Conservation (phyloP, 2,888 invertebrate species). For the Parochlus steinenii region DNA sequence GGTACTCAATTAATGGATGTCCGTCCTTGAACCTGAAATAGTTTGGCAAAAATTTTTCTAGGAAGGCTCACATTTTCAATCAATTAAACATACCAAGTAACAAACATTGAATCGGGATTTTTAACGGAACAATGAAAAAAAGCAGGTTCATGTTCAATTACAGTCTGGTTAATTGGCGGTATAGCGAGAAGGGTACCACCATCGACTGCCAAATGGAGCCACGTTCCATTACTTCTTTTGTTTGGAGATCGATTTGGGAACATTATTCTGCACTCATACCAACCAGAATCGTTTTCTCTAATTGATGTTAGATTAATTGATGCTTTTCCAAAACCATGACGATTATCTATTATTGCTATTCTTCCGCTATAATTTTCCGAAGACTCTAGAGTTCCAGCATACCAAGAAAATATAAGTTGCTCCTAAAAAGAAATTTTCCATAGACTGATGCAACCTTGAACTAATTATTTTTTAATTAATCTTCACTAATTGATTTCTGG, state of each 20-base stretch:
- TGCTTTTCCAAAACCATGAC: slow-evolving; percentile 36
- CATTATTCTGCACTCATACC: slow-evolving; percentile 78
- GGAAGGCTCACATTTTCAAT: slow-evolving; percentile 23
- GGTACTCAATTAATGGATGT: slow-evolving; percentile 37
- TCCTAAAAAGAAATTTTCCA: slow-evolving; percentile 35
- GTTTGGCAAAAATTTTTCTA: too few relatives aligned
- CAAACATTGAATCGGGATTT: slow-evolving; percentile 42
- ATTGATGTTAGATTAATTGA: slow-evolving; percentile 72
- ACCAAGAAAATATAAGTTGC: slow-evolving; percentile 66
- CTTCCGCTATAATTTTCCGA: slow-evolving; percentile 56
- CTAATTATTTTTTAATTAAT: not conserved
- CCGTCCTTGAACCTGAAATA: slow-evolving; percentile 48
- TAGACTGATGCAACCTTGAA: not conserved
- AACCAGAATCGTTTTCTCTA: slow-evolving; percentile 75
- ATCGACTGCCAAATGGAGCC: slow-evolving; percentile 75
- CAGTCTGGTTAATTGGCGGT: slow-evolving; percentile 77
- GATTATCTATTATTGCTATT: slow-evolving; percentile 42
- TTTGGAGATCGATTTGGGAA: slow-evolving; percentile 80
- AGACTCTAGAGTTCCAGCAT: slow-evolving; percentile 50
- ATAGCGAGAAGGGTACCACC: slow-evolving; percentile 79
- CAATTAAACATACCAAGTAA: slow-evolving; percentile 33
- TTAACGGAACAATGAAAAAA: slow-evolving; percentile 70
- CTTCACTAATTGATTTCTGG: not conserved
- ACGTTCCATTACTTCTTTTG: slow-evolving; percentile 73
- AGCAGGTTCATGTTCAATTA: slow-evolving; percentile 67